Conservation (phyloP, 2,113 vertebrate species). For the Gavia stellata region DNA sequence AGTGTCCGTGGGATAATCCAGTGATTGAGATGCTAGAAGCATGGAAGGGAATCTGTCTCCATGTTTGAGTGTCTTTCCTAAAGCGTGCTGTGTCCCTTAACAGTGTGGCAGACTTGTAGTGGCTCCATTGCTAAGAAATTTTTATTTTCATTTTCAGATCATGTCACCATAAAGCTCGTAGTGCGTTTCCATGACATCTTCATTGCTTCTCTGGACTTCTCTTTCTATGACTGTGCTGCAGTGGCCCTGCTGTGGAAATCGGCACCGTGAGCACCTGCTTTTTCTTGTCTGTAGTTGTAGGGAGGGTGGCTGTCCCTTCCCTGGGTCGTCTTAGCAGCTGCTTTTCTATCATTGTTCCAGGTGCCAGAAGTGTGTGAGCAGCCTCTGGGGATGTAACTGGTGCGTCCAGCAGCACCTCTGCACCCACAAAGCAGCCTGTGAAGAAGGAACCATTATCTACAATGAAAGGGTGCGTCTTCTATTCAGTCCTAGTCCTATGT, state of each 20-base stretch:
- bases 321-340: neutral
- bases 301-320: neutral
- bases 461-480: constrained; percentile 82
- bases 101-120: neutral
- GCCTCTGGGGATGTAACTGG: constrained; percentile 95
- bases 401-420: constrained; percentile 91
- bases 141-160: constrained; percentile 77
- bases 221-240: constrained; percentile 89
- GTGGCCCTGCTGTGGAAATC: constrained; percentile 84
- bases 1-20: neutral
- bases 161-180: constrained; percentile 80
- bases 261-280: constrained; percentile 83
- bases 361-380: constrained; percentile 90
- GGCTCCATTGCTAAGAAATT: neutral
- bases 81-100: neutral
- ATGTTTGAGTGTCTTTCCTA: neutral
- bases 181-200: constrained; percentile 82
- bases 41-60: neutral
- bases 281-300: constrained; percentile 12
- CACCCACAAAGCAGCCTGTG: constrained; percentile 87
- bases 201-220: constrained; percentile 80
- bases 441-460: constrained; percentile 86
- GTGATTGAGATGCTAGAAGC: neutral
- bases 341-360: constrained; percentile 58
- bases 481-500: neutral